Base-by-base conservation (phyloP, 2,113 vertebrate genomes). In the Varanus komodoensis region DNA sequence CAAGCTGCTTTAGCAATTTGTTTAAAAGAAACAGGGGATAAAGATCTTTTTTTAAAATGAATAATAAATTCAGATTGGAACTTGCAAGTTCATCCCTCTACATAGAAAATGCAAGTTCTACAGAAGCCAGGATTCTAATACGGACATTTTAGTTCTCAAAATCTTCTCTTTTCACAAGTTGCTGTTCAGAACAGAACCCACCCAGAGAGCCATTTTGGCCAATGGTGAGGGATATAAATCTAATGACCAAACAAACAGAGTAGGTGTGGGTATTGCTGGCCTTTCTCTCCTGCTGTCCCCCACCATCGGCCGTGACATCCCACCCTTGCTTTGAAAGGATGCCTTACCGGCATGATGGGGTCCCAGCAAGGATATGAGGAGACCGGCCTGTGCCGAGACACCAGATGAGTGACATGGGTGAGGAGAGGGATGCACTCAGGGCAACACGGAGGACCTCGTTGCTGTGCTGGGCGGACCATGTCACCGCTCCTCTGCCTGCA, bases 401-500 rank as follows among this genome's bases (percentile, higher is more conserved):
- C 34, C 67, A 8, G 48, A 21, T 32, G 74, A 34, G 61, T 19
- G 23, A 21, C 68, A 61, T 67, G 6, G n/a, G 44, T 38, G 54
- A 17, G 27, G 48, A 6, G 21, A 32, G 69, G 48, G 81, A 64
- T 87, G 23, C 50, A 23, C 27, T 54, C 50, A 84, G 84, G n/a
- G 27, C 71, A 6, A 77, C 57, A 21, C 19, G 27, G 32, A 29
- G 0, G 54, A 52, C 75, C 4, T 87, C 19, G 77, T 2, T n/a
- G 0, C 61, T 29, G n/a, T 12, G 11, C 27, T 27, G 9, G 38
- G 9, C 52, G 73, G 44, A 8, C 29, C 4, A 9, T 68, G 17
- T 9, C 83, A 14, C 64, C 61, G 34, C 23, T 17, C 12, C 25
- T 25, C 88, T 32, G 17, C 80, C 50, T 1, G 25, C 91, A 99